Percentiles rank a stretch among this genome's conserved stretches.
Conservation (phyloP, 1,140 invertebrate species). For the Procambarus virginalis region DNA sequence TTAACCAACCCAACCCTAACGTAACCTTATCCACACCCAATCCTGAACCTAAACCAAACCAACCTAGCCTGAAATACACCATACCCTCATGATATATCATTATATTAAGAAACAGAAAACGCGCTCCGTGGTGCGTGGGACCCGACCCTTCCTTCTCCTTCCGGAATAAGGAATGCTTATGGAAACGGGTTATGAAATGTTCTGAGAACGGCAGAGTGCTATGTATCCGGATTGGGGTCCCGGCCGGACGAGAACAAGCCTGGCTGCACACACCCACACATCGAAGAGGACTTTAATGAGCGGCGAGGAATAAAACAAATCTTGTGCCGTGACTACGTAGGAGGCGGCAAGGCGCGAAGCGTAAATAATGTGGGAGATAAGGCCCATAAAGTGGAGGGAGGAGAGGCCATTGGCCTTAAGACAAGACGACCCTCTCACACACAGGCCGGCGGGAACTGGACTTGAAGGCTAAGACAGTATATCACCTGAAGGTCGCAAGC, state of each 20-base stretch:
- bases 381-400: slow-evolving; percentile 3
- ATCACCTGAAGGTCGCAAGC: not conserved
- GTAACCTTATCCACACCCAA: too few species aligned
- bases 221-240: not conserved
- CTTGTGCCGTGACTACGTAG: not conserved
- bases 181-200: not conserved
- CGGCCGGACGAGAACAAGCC: not conserved
- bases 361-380: slow-evolving; percentile 4
- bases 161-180: not conserved
- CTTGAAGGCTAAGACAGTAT: not conserved
- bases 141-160: too few species aligned
- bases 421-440: not conserved
- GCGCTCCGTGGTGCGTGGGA: too few species aligned
- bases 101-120: too few species aligned
- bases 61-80: too few species aligned
- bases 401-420: not conserved
- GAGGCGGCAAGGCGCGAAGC: not conserved
- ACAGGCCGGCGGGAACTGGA: not conserved
- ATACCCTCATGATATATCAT: too few species aligned
- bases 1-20: too few species aligned
- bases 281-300: slow-evolving; percentile 1
- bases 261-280: not conserved
- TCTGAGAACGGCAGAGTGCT: not conserved
- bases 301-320: not conserved
- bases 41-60: too few species aligned